Base-by-base conservation (phyloP, 2,797 vertebrate genomes). In the Iguana delicatissima region DNA sequence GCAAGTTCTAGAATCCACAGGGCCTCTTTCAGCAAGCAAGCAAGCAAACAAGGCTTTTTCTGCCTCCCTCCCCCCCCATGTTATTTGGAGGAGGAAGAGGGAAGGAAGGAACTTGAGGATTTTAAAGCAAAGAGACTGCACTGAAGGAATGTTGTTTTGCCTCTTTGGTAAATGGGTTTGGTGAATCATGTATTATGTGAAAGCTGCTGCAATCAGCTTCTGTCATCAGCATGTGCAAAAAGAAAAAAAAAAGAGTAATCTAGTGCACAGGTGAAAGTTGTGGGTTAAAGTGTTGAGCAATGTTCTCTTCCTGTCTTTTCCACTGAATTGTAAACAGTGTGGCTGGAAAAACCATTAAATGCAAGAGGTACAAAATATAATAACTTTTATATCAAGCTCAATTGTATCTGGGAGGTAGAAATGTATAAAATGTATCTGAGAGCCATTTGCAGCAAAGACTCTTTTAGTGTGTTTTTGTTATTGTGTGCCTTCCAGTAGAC, bases 231-330 rank as follows among this genome's bases (percentile, higher is more conserved):
- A 18, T 16, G 3, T 55, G 46, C 32, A 69, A 67, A 5, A 1
- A 57, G n/a, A n/a, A n/a, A n/a, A n/a, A n/a, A n/a, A n/a, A n/a
- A n/a, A n/a, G n/a, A n/a, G n/a, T n/a, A n/a, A n/a, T 80, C 12
- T 1, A 10, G 24, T 24, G 10, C 20, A 1, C 62, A 6, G 32
- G 73, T 24, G 18, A 82, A 12, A 20, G 8, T 32, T 46, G 29
- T 38, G 3, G 22, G 55, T 22, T 20, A 14, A 88, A 92, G 6
- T 50, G 4, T 0, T 13, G 6, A 10, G 2, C 0, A 42, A 46
- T 7, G 0, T 16, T 6, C 5, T 8, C 16, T 46, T 46, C 62
- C 57, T 6, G 20, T 35, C 26, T 42, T 84, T 8, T 42, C 6
- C 82, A 20, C 18, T 55, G n/a, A 38, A 55, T 14, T 52, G 79